A percentile compares a stretch with the other conserved stretches of the same genome.
Conservation (phyloP, 2,113 vertebrate genomes). For the Verasper variegatus region DNA sequence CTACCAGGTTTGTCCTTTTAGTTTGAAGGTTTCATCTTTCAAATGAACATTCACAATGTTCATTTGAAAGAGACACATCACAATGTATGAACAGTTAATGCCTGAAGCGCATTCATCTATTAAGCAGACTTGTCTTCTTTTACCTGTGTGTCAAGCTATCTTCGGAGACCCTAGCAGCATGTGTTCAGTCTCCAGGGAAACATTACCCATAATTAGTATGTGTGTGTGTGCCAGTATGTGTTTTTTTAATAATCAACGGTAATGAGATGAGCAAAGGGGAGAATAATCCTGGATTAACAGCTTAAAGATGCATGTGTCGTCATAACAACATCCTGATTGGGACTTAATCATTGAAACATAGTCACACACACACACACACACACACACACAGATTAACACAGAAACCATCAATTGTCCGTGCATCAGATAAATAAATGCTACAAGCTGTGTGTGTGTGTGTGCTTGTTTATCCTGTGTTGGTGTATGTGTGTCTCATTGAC, state of each 20-base stretch:
- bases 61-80: background rate
- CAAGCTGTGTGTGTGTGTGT: slow-evolving; percentile 44
- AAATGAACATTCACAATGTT: background rate
- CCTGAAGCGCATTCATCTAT: slow-evolving; percentile 12
- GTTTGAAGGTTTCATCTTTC: background rate
- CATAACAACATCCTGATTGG: slow-evolving; percentile 73
- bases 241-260: slow-evolving; percentile 72
- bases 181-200: slow-evolving; percentile 66
- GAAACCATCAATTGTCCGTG: slow-evolving; percentile 26
- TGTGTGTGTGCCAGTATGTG: slow-evolving; percentile 16
- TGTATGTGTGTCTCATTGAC: slow-evolving; percentile 48
- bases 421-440: slow-evolving; percentile 40
- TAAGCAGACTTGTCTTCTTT: slow-evolving; percentile 10
- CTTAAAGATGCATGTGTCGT: slow-evolving; percentile 71
- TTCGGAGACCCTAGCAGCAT: slow-evolving; percentile 38
- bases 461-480: slow-evolving; percentile 26
- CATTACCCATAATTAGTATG: slow-evolving; percentile 61
- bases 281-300: slow-evolving; percentile 79
- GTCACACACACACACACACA: slow-evolving; percentile 29
- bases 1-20: background rate
- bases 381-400: background rate
- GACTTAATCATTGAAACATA: slow-evolving; percentile 66
- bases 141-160: slow-evolving; percentile 47
- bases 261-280: slow-evolving; percentile 72
- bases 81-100: background rate